Evolutionary conservation across 2,797 vertebrate species (phyloP).

Genomic region (Gymnothorax reevesii): DNA sequence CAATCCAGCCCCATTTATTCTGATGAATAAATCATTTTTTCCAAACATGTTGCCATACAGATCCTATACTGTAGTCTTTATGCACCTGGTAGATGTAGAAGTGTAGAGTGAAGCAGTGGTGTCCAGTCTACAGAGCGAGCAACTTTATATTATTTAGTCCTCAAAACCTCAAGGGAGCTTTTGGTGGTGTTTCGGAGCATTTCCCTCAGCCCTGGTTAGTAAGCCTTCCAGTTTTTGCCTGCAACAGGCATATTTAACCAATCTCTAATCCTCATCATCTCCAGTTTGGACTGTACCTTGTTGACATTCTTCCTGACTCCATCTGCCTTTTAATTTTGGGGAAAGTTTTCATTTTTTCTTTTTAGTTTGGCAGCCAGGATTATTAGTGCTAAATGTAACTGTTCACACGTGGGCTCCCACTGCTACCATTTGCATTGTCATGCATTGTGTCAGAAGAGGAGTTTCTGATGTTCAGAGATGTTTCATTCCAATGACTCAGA

Average conservation of each 20-base stretch:
- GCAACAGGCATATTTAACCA: conserved; percentile 21
- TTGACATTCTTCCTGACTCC: conserved; percentile 54
- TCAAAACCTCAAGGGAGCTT: conserved; percentile 47
- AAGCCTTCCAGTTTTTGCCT: conserved; percentile 50
- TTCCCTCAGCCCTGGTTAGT: conserved; percentile 54
- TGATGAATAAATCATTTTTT: neutral
- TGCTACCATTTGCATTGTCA: conserved; percentile 32
- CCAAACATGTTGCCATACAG: neutral
- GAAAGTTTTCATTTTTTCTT: conserved; percentile 28
- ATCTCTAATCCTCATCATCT: conserved; percentile 64
- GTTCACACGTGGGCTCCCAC: conserved; percentile 49
- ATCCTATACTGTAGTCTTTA: neutral
- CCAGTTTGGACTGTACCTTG: conserved; percentile 43
- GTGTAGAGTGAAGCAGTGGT: neutral
- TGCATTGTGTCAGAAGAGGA: conserved; percentile 25
- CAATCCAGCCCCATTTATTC: neutral
- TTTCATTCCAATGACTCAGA: conserved; percentile 64
- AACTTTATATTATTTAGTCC: conserved; percentile 53
- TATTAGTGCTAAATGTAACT: conserved; percentile 46
- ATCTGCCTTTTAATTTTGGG: conserved; percentile 52
- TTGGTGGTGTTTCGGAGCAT: conserved; percentile 54
- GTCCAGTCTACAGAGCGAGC: conserved; percentile 37
- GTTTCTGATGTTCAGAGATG: conserved; percentile 34
- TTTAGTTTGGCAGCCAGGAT: conserved; percentile 45
- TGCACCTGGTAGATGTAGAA: neutral